Conservation (phyloP, 2,888 invertebrate genomes). For the Erebia aethiops region DNA sequence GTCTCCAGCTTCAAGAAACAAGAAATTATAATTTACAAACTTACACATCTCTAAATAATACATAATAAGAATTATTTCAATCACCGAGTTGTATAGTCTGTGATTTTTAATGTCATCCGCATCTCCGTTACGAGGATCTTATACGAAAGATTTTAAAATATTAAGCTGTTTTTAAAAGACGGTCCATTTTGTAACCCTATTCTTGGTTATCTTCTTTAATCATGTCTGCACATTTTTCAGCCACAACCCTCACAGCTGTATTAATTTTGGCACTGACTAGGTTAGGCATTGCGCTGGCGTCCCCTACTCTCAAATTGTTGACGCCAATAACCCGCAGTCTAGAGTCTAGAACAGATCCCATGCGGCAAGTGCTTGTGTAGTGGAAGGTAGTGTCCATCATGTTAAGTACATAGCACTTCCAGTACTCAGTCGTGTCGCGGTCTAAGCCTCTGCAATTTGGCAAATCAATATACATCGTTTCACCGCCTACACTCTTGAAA, state of each 20-base stretch:
- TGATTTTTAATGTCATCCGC: too few relatives aligned
- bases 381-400: constrained; percentile 49
- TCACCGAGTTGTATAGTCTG: too few relatives aligned
- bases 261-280: constrained; percentile 89
- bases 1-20: too few relatives aligned
- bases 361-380: constrained; percentile 49
- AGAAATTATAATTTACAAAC: too few relatives aligned
- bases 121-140: too few relatives aligned
- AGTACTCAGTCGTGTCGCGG: constrained; percentile 39
- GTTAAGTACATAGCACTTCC: constrained; percentile 47
- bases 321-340: constrained; percentile 47
- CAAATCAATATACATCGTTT: constrained; percentile 44
- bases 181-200: not conserved
- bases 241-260: constrained; percentile 90
- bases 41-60: too few relatives aligned
- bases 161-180: not conserved
- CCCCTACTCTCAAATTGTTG: constrained; percentile 79
- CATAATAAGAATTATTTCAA: too few relatives aligned
- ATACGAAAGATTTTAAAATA: too few relatives aligned
- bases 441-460: constrained; percentile 37
- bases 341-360: constrained; percentile 52
- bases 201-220: constrained; percentile 74
- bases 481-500: constrained; percentile 43
- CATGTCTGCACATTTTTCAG: constrained; percentile 90
- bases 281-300: constrained; percentile 90